These are phyloP conservation scores for Chloroclysta siterata DNA, from an alignment of 2,888 invertebrate species.

Conservation along the genomic window DNA sequence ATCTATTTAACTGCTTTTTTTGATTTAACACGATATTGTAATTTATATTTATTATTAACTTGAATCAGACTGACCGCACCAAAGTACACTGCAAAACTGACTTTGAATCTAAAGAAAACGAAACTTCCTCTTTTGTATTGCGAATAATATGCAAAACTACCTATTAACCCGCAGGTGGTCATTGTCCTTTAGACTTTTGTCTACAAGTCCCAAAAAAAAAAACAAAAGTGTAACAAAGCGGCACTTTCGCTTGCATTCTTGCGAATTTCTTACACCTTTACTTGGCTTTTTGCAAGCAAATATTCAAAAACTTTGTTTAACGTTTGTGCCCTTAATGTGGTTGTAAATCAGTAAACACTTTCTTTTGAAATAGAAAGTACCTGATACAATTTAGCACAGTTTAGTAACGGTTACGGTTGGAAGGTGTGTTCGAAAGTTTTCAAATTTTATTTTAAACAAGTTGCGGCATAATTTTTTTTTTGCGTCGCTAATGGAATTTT, in stretches of 20 bases:
- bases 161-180: conserved; percentile 71
- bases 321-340: conserved; percentile 64
- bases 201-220: conserved; percentile 40
- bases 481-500: not conserved
- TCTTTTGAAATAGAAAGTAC: conserved; percentile 67
- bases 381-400: conserved; percentile 71
- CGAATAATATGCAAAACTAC: conserved; percentile 79
- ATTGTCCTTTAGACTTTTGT: conserved; percentile 60
- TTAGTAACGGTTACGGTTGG: conserved; percentile 36
- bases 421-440: conserved; percentile 38
- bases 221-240: conserved; percentile 40
- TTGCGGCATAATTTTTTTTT: not conserved
- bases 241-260: conserved; percentile 76
- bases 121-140: conserved; percentile 61
- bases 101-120: conserved; percentile 61
- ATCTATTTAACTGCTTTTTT: not conserved
- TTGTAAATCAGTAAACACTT: conserved; percentile 77
- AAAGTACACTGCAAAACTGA: conserved; percentile 61
- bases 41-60: not conserved
- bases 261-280: conserved; percentile 67
- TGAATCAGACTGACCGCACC: conserved; percentile 45
- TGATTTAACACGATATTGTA: not conserved
- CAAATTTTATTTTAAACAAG: not conserved
- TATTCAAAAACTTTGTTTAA: conserved; percentile 60
- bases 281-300: conserved; percentile 41